A percentile compares a stretch with the other conserved stretches of the same genome.
These are phyloP conservation scores for Corythornis madagascariensis DNA, from an alignment of 2,113 vertebrate species.

Conservation along the genomic window DNA sequence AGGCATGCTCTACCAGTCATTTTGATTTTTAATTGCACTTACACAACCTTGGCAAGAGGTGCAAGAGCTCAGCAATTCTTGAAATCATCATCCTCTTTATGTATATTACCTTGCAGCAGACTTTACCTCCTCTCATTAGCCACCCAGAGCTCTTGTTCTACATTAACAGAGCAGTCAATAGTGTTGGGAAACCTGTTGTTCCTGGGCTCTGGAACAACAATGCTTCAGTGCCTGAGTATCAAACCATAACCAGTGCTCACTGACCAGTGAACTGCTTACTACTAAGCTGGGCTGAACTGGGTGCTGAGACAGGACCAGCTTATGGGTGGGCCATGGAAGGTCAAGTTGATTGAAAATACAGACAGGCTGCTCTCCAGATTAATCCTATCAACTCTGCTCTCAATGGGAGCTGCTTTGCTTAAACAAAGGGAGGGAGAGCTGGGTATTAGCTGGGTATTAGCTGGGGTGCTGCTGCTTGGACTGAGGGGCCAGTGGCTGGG, in stretches of 20 bases:
- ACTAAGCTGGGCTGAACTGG: background rate
- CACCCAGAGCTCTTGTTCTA: background rate
- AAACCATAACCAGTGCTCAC: background rate
- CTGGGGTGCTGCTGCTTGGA: background rate
- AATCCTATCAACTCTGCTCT: background rate
- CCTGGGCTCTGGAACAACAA: background rate
- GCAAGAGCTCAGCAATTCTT: background rate
- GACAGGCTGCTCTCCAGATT: background rate
- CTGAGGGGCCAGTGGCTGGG: background rate
- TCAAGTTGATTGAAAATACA: background rate
- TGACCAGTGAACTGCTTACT: background rate
- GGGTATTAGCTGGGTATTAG: background rate
- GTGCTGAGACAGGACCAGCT: background rate
- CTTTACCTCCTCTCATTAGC: background rate
- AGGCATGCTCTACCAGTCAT: background rate
- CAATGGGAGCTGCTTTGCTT: background rate
- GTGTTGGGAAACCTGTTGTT: background rate
- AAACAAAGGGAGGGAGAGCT: background rate
- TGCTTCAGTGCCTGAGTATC: background rate
- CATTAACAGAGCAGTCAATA: background rate
- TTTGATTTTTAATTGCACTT: conserved; percentile 42
- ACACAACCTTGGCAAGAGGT: background rate
- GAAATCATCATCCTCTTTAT: background rate
- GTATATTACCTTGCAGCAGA: background rate
- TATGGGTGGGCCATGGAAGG: background rate